Evolutionary conservation across 2,888 invertebrate species (phyloP).

Genomic region (Ennomos fuscantarius): DNA sequence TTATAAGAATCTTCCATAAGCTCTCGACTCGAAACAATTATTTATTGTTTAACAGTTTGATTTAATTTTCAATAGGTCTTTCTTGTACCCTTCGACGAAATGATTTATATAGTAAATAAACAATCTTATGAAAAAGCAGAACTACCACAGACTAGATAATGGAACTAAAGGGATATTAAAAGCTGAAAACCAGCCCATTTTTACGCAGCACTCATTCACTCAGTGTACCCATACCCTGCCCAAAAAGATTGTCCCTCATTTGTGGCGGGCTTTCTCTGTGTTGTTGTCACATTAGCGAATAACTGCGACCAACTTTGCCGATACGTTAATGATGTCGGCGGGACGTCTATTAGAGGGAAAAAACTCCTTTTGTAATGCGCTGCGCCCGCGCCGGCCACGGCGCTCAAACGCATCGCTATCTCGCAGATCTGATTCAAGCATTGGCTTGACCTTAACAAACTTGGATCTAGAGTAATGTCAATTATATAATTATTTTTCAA

Average conservation of each 20-base stretch:
- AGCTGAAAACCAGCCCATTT: not conserved
- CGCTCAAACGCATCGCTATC: constrained; percentile 23
- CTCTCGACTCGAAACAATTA: too few relatives aligned
- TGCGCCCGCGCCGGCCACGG: constrained; percentile 37
- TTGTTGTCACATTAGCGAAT: constrained; percentile 85
- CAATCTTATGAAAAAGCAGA: too few relatives aligned
- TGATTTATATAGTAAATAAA: too few relatives aligned
- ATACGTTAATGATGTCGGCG: constrained; percentile 83
- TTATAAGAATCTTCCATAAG: too few relatives aligned
- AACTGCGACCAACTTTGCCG: constrained; percentile 75
- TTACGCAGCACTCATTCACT: too few relatives aligned
- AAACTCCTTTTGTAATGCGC: constrained; percentile 69
- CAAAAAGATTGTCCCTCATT: constrained; percentile 79
- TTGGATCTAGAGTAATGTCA: constrained; percentile 15
- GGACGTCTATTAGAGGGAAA: constrained; percentile 75
- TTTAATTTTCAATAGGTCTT: too few relatives aligned
- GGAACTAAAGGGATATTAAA: not conserved
- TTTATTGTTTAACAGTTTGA: too few relatives aligned
- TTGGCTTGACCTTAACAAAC: constrained; percentile 24
- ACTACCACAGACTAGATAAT: too few relatives aligned
- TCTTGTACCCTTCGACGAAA: too few relatives aligned
- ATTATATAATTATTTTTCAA: constrained; percentile 10
- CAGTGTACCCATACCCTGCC: constrained; percentile 58
- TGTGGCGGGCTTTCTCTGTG: constrained; percentile 81
- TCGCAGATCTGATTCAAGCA: constrained; percentile 25